These are phyloP conservation scores for Tetragonula carbonaria DNA, from an alignment of 2,888 invertebrate species.

Conservation along the genomic window DNA sequence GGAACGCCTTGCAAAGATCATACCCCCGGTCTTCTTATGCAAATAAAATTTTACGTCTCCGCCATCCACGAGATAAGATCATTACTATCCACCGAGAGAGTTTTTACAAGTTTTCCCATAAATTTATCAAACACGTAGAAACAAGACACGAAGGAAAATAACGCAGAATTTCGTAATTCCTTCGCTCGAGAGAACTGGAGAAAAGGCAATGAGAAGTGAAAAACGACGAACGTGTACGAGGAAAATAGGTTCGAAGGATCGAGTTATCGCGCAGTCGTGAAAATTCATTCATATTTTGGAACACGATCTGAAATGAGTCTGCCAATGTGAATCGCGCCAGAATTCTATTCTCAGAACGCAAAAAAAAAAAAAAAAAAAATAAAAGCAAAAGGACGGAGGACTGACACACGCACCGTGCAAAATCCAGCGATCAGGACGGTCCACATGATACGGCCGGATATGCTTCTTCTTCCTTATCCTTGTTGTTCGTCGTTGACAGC, in stretches of 20 bases:
- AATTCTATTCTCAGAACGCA: too few species aligned
- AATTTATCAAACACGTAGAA: neutral
- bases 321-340: too few species aligned
- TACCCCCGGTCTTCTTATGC: neutral
- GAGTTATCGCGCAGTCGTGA: neutral
- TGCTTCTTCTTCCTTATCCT: constrained; percentile 30
- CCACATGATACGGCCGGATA: constrained; percentile 75
- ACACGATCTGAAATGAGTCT: neutral
- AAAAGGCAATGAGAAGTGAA: neutral
- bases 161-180: neutral
- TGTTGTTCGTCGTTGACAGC: neutral
- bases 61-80: neutral
- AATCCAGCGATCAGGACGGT: constrained; percentile 78
- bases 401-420: constrained; percentile 77
- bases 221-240: too few species aligned
- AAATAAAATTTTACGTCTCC: constrained; percentile 10
- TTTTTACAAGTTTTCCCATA: neutral
- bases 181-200: neutral
- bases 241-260: neutral
- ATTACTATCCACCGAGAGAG: neutral
- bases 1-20: neutral
- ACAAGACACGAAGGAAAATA: too few species aligned
- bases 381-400: too few species aligned
- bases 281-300: neutral
- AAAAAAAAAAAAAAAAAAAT: too few species aligned